These are phyloP conservation scores for Lamprologus ornatipinnis DNA, from an alignment of 2,113 vertebrate species.

Conservation along the genomic window DNA sequence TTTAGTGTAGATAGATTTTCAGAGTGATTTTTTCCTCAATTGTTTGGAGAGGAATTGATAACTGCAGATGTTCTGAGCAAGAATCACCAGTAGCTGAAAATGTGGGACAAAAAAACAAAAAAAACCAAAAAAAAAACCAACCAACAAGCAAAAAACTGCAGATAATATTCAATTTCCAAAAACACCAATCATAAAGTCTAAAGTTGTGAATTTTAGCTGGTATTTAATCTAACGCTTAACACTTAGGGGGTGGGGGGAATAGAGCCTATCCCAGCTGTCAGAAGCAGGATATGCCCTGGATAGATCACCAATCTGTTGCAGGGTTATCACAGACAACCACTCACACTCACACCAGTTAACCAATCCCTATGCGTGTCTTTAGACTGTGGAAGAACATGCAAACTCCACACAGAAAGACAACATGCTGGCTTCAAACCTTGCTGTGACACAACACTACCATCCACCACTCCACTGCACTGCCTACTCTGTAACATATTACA, in stretches of 20 bases:
- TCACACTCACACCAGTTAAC: not conserved
- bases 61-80: not conserved
- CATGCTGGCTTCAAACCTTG: not conserved
- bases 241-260: fast-evolving
- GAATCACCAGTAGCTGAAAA: not conserved
- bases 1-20: not conserved
- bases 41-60: not conserved
- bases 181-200: not conserved
- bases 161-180: not conserved
- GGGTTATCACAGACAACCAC: not conserved
- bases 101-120: not conserved
- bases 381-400: fast-evolving
- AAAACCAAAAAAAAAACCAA: not conserved
- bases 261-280: not conserved
- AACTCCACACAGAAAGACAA: not conserved
- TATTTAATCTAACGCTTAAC: not conserved
- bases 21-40: not conserved
- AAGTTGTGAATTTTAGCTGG: not conserved
- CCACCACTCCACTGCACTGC: not conserved
- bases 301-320: not conserved
- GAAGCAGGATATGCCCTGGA: not conserved
- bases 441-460: not conserved
- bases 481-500: not conserved
- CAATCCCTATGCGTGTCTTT: not conserved
- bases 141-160: not conserved